These are phyloP conservation scores for Pteria penguin DNA, from an alignment of 2,888 invertebrate species.

Conservation along the genomic window DNA sequence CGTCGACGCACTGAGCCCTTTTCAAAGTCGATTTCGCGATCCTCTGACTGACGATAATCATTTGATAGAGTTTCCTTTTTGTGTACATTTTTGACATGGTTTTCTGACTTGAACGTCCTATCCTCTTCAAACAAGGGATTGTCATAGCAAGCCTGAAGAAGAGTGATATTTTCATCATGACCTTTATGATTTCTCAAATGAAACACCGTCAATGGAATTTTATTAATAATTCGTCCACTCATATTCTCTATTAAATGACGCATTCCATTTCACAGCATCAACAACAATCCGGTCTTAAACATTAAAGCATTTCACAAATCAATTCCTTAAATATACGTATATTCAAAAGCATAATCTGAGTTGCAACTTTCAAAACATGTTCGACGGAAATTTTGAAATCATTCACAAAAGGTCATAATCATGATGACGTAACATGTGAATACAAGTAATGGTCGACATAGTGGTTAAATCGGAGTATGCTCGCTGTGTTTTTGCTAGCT, in stretches of 20 bases:
- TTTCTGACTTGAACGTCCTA: constrained; percentile 42
- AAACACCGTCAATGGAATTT: constrained; percentile 56
- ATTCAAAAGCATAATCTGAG: no score
- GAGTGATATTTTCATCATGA: constrained; percentile 67
- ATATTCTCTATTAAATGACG: no score
- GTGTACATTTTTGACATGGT: constrained; percentile 10
- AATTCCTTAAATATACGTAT: no score
- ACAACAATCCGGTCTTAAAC: no score
- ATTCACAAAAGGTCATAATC: no score
- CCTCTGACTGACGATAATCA: constrained; percentile 39
- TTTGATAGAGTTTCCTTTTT: constrained; percentile 32
- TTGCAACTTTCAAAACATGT: no score
- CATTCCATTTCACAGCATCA: no score
- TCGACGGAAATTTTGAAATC: no score
- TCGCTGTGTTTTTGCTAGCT: not conserved
- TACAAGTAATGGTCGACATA: no score
- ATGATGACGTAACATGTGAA: no score
- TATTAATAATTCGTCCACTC: constrained; percentile 47
- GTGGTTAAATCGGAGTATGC: no score
- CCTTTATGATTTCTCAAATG: constrained; percentile 53
- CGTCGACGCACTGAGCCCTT: constrained; percentile 34
- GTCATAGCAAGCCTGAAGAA: constrained; percentile 75
- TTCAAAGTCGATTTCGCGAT: constrained; percentile 26
- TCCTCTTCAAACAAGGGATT: constrained; percentile 71
- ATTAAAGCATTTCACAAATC: no score